phyloP scores from a whole-genome alignment of 2,888 invertebrate species.

The Tiliacea citrago region DNA sequence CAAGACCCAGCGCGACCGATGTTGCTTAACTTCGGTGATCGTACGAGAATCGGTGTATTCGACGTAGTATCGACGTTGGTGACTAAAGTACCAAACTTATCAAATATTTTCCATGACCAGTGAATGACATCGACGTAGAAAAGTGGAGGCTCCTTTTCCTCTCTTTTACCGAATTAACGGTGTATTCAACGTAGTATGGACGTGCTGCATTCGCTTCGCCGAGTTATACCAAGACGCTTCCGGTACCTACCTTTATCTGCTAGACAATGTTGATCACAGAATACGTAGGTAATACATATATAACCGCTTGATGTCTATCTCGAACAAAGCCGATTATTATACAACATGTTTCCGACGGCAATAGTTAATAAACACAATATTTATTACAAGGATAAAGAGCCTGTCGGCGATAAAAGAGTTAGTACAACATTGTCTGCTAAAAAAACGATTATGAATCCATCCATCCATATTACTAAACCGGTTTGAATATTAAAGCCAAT shows the following conservation, averaged over 20 bases:
- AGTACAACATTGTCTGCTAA: background rate
- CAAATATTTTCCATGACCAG: too few species aligned
- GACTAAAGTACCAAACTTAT: background rate
- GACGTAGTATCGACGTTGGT: constrained; percentile 84
- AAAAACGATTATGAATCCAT: background rate
- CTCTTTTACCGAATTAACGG: too few species aligned
- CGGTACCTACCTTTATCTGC: background rate
- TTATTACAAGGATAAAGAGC: constrained; percentile 17
- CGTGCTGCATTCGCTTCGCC: too few species aligned
- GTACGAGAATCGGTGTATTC: constrained; percentile 87
- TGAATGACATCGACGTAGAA: too few species aligned
- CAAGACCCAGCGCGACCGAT: constrained; percentile 87
- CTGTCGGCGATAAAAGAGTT: constrained; percentile 7
- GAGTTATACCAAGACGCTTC: too few species aligned
- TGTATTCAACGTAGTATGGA: too few species aligned
- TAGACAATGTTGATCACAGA: too few species aligned
- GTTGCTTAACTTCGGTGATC: constrained; percentile 88
- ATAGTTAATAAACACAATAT: background rate
- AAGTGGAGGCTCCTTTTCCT: too few species aligned
- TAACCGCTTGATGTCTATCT: background rate
- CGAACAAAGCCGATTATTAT: background rate
- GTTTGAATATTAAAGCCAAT: background rate
- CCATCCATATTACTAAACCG: constrained; percentile 1
- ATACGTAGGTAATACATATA: background rate
- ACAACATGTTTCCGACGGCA: background rate